Conservation (phyloP, 2,797 vertebrate species). For the Tangara arthus region DNA sequence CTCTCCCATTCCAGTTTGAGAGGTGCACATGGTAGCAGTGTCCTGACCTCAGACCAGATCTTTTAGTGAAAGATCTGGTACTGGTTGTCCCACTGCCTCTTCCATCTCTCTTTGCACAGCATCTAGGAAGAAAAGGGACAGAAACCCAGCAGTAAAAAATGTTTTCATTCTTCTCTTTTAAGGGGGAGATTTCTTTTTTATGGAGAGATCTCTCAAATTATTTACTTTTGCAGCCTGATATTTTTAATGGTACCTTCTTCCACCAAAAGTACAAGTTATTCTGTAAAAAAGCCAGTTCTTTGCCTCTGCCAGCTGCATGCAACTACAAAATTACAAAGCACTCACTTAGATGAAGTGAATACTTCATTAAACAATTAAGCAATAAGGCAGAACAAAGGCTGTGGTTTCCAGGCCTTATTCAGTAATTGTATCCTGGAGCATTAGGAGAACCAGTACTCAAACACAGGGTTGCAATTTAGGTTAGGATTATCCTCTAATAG, state of each 20-base stretch:
- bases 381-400: constrained; percentile 62
- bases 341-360: constrained; percentile 60
- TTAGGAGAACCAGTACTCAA: constrained; percentile 21
- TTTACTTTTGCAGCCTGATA: not conserved
- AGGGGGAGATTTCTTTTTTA: not conserved
- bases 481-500: constrained; percentile 53
- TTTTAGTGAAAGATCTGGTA: not conserved
- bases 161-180: not conserved
- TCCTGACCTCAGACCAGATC: not conserved
- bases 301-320: constrained; percentile 25
- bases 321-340: constrained; percentile 53
- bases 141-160: not conserved
- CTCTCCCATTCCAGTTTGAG: not conserved
- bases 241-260: constrained; percentile 12
- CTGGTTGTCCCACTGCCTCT: not conserved
- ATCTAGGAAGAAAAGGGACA: not conserved
- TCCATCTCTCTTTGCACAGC: not conserved
- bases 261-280: constrained; percentile 43
- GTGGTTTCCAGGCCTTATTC: constrained; percentile 50
- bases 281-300: constrained; percentile 42
- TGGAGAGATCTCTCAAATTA: not conserved
- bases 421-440: constrained; percentile 50
- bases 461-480: not conserved
- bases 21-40: not conserved
- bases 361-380: constrained; percentile 71